Percentiles rank a stretch among this genome's conserved stretches.
phyloP scores from a whole-genome alignment of 30 jellyfish, hydroid and myxozoan species.

The Turritopsis rubra region DNA sequence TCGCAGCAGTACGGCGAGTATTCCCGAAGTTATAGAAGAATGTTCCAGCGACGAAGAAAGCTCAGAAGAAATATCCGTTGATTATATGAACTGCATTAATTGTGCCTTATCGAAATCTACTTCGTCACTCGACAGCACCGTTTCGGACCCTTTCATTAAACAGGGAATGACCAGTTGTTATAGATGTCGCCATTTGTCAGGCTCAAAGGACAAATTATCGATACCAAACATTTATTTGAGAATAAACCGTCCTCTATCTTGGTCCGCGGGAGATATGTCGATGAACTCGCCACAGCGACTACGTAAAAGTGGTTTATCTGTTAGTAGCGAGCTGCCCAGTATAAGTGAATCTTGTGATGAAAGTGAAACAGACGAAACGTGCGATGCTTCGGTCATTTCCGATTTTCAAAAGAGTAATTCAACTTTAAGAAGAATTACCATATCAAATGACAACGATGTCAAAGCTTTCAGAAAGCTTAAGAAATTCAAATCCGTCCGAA shows the following conservation, averaged over 20 bases:
- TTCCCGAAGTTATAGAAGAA: slow-evolving; percentile 20
- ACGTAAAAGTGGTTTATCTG: slow-evolving; percentile 9
- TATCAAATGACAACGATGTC: background rate
- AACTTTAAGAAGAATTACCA: background rate
- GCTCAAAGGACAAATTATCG: background rate
- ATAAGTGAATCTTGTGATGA: slow-evolving; percentile 13
- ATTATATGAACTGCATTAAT: slow-evolving; percentile 4
- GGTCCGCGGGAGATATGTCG: slow-evolving; percentile 2
- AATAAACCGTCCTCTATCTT: slow-evolving; percentile 1
- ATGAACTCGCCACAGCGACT: slow-evolving; percentile 10
- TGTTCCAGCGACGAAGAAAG: slow-evolving; percentile 18
- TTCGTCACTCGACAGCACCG: slow-evolving; percentile 3
- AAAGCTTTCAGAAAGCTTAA: background rate
- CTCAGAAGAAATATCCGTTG: background rate
- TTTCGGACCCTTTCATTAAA: slow-evolving; percentile 9
- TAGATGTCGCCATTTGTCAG: background rate
- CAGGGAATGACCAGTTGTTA: slow-evolving; percentile 4
- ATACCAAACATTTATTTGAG: background rate
- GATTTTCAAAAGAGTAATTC: background rate
- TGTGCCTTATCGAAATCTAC: background rate
- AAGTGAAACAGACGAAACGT: background rate
- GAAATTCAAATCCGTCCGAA: background rate
- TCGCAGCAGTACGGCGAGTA: background rate
- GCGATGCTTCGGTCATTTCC: background rate
- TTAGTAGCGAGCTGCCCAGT: background rate